Conservation (phyloP, 2,797 vertebrate genomes). For the Hoplostethus atlanticus region DNA sequence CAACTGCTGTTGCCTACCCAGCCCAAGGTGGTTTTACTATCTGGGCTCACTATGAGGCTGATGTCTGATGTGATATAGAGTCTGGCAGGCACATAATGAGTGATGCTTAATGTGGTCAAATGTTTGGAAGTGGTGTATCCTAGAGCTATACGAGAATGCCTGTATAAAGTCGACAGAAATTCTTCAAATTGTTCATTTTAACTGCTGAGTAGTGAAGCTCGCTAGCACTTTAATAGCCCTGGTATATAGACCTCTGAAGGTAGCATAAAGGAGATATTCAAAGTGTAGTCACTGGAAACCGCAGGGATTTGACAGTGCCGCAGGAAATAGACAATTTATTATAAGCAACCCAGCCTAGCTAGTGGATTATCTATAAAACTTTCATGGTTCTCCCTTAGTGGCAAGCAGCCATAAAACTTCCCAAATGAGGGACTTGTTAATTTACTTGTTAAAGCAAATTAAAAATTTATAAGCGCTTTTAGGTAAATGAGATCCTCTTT, state of each 20-base stretch:
- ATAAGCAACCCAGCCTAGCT: conserved; percentile 91
- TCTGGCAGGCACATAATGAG: conserved; percentile 67
- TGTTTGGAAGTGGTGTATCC: conserved; percentile 55
- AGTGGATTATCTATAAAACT: conserved; percentile 99
- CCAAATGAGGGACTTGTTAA: conserved; percentile 99
- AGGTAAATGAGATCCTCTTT: conserved; percentile 99
- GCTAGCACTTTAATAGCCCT: conserved; percentile 69
- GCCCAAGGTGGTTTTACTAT: conserved; percentile 59
- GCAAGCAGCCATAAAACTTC: conserved; percentile 98
- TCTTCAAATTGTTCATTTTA: conserved; percentile 70
- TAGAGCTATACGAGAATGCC: conserved; percentile 43
- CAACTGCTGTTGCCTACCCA: conserved; percentile 73
- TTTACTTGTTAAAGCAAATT: conserved; percentile 99
- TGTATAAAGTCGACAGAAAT: conserved; percentile 60
- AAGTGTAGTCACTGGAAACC: conserved; percentile 92
- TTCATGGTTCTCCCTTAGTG: conserved; percentile 96
- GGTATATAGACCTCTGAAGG: conserved; percentile 77
- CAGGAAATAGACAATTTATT: conserved; percentile 99
- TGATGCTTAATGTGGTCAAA: conserved; percentile 61
- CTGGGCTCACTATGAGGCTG: conserved; percentile 50
- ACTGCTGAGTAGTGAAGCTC: conserved; percentile 66
- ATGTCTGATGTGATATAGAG: conserved; percentile 62
- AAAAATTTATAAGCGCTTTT: conserved; percentile 99
- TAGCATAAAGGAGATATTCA: conserved; percentile 83
- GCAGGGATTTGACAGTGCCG: conserved; percentile 93